Base-by-base conservation (phyloP, 2,888 invertebrate genomes). In the Nomada flava region DNA sequence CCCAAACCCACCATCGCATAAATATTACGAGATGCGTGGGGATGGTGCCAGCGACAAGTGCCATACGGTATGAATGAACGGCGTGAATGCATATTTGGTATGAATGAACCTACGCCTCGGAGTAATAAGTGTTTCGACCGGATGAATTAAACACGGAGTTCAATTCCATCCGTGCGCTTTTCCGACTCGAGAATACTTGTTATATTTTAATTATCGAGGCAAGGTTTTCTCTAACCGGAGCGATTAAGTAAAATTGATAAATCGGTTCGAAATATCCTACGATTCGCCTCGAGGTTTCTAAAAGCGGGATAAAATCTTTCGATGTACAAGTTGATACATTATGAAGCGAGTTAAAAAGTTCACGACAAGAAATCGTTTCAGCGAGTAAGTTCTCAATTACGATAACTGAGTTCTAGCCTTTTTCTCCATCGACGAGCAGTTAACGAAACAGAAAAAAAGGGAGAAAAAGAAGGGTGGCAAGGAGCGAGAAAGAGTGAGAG, bases 61-160 rank as follows among this genome's bases (percentile, higher is more conserved):
- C 18, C 57, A n/a, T 57, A n/a, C n/a, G 18, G 42, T 42, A 55
- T 68, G 68, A 68, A 68, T 68, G 55, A 55, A 55, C 68, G 10
- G 42, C 23, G 23, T 44, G 57, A 68, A 68, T 69, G 26, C 44
- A 57, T 44, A 26, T 69, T 57, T n/a, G n/a, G 26, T n/a, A 44
- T 44, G 68, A 69, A 69, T 44, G 68, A 69, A 57, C 57, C 42
- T 44, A n/a, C 26, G 4, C 57, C 42, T 18, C 4, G 2, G 26
- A 9, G 44, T 57, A 47, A 69, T 67, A 50, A 29, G 57, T 26
- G 69, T 57, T 44, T 44, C 44, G 23, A 13, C 42, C 18, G 44
- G n/a, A 69, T 44, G 57, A 26, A 23, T 69, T 13, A 13, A 23
- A 9, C n/a, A n/a, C 9, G 13, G 7, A 7, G 23, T 1, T 57